Conservation (phyloP, 2,797 vertebrate genomes). For the Chelmon rostratus region DNA sequence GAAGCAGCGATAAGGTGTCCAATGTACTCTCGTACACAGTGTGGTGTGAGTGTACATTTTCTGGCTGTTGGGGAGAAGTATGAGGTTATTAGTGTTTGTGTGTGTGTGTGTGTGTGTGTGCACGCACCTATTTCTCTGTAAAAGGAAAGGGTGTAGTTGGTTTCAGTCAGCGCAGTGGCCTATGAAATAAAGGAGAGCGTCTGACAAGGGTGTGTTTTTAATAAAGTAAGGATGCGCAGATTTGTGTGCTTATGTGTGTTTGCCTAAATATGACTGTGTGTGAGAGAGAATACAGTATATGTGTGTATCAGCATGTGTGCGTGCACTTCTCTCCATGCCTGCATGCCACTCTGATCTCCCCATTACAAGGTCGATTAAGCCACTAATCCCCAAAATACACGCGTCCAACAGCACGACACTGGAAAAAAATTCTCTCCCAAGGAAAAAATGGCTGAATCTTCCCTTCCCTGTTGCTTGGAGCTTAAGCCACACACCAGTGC, state of each 20-base stretch:
- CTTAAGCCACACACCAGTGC: conserved; percentile 83
- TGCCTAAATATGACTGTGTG: conserved; percentile 69
- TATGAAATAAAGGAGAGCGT: conserved; percentile 68
- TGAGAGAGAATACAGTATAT: conserved; percentile 44
- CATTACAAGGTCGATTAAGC: conserved; percentile 91
- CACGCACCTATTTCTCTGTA: conserved; percentile 46
- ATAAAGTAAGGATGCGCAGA: conserved; percentile 69
- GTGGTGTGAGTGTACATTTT: conserved; percentile 73
- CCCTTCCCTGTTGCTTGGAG: conserved; percentile 76
- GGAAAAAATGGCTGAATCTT: conserved; percentile 76
- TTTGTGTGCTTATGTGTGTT: conserved; percentile 71
- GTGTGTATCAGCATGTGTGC: conserved; percentile 57
- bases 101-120: conserved; percentile 34
- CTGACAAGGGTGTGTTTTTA: conserved; percentile 62
- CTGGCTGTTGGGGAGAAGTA: conserved; percentile 72
- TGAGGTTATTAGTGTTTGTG: conserved; percentile 72
- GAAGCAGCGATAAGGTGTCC: conserved; percentile 77
- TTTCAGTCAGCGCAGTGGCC: conserved; percentile 52
- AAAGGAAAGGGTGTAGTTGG: conserved; percentile 53
- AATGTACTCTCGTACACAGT: conserved; percentile 68
- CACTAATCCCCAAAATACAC: conserved; percentile 91
- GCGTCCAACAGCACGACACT: conserved; percentile 85
- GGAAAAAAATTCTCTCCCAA: conserved; percentile 70
- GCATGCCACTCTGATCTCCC: conserved; percentile 88
- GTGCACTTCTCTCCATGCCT: conserved; percentile 82